These are phyloP conservation scores for Aix galericulata DNA, from an alignment of 2,113 vertebrate genomes.

Conservation along the genomic window DNA sequence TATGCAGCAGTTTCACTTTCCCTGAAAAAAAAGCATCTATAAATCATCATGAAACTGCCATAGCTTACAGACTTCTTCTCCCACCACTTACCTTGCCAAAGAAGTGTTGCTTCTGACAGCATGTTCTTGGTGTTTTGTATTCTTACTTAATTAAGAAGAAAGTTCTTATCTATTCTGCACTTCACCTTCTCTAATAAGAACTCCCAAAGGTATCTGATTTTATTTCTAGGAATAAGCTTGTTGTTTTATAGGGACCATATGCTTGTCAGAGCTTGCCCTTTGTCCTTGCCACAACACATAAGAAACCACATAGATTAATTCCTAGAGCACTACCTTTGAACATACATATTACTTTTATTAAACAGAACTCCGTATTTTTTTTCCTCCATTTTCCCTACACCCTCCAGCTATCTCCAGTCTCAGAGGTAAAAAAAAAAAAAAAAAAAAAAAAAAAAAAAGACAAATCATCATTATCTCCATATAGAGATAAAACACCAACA, in stretches of 20 bases:
- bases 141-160: constrained; percentile 17
- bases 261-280: neutral
- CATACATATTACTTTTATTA: neutral
- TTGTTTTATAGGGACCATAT: neutral
- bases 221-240: constrained; percentile 27
- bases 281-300: neutral
- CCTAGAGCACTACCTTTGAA: neutral
- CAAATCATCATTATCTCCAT: neutral
- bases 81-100: neutral
- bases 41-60: neutral
- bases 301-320: neutral
- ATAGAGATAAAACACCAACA: neutral
- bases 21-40: neutral
- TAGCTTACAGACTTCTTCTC: neutral
- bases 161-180: neutral
- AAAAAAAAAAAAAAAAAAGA: neutral
- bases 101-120: neutral
- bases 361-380: neutral
- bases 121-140: neutral
- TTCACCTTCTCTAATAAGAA: neutral
- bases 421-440: neutral
- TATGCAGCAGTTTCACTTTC: neutral
- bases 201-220: neutral
- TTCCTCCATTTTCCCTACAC: neutral
- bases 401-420: neutral